Evolutionary conservation across 2,888 invertebrate species (phyloP), one percentile per base, ranked within the genome.

Genomic region (Charanyca ferruginea): DNA sequence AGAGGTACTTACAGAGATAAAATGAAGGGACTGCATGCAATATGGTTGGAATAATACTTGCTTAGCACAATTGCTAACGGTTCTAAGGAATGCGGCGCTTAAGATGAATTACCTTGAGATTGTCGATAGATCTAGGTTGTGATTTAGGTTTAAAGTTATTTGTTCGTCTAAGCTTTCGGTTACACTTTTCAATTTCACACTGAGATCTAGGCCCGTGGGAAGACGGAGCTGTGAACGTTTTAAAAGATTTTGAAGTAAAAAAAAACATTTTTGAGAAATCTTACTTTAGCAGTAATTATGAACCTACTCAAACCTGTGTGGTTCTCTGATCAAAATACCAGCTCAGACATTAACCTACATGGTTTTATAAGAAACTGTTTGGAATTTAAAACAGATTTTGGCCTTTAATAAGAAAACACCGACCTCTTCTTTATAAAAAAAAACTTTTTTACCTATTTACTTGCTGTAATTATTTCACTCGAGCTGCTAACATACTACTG

Each of bases 41-140:
- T 80, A 35, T 57, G 11, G 64, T 58, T 77, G 52, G 47, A 67
- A 70, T 67, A 69, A 63, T 58, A 52, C 23, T 60, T 45, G 45
- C 16, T 45, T 51, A 53, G 18, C 22, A 47, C 32, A 32, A 66
- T 63, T 45, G 20, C 1, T 38, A 32, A 11, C 0, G 11, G 9
- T 44, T 25, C 23, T 38, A 25, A 9, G 47, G 59, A 67, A 72
- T 76, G 32, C 11, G 20, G 25, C 9, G 35, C 38, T n/a, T 32
- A 32, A 25, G 18, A 44, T 58, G 22, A 38, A 45, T 65, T 44
- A 32, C 45, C 55, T 44, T 45, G 35, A 48, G 13, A 45, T 66
- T 73, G 1, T n/a, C 3, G 23, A n/a, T 13, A 45, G 20, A 51
- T 66, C 48, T 44, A 2, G 35, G 9, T 20, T 45, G 9, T 44